Base-by-base conservation (phyloP, 2,113 vertebrate genomes). In the Toxotes jaculatrix region DNA sequence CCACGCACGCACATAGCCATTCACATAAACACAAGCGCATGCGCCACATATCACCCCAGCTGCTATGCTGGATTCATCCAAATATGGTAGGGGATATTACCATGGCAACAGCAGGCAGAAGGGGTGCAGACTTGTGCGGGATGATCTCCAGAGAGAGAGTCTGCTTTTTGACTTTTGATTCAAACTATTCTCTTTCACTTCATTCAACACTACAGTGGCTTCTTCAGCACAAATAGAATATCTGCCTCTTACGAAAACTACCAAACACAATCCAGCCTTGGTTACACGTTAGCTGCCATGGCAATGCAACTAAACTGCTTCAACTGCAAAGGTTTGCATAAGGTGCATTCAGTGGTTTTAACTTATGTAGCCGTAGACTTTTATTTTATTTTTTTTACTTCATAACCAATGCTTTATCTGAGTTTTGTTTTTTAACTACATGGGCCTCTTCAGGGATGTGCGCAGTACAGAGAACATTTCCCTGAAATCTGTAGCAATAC, bases 101-200 rank as follows among this genome's bases (percentile, higher is more conserved):
- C 93, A 94, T 95, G 88, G 93, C 92, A 95, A 95, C 93, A 93
- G 85, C 88, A 90, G 91, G 76, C 75, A 88, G 87, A 92, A 77
- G 79, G 83, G 91, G 83, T 83, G 65, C 89, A 88, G 77, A 82
- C 81, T 82, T 72, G 79, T 56, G 79, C 40, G 63, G 86, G 87
- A 74, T 88, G 87, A 87, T 90, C 84, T 91, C 87, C 74, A 79
- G 80, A 87, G 82, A 87, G 82, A 85, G 68, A 89, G 67, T 79
- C 77, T 86, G 60, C 74, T 85, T 85, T 87, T 83, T 74, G 69
- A 91, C 88, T 88, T 91, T 85, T 83, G 79, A 85, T 80, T 89
- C 81, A 85, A 82, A 89, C 80, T 85, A 78, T 82, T 88, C 31
- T 79, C 73, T 75, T 78, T 66, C 38, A 64, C 3, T 80, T 87